Conservation (phyloP, 2,888 invertebrate genomes). For the Isoperla grammatica region DNA sequence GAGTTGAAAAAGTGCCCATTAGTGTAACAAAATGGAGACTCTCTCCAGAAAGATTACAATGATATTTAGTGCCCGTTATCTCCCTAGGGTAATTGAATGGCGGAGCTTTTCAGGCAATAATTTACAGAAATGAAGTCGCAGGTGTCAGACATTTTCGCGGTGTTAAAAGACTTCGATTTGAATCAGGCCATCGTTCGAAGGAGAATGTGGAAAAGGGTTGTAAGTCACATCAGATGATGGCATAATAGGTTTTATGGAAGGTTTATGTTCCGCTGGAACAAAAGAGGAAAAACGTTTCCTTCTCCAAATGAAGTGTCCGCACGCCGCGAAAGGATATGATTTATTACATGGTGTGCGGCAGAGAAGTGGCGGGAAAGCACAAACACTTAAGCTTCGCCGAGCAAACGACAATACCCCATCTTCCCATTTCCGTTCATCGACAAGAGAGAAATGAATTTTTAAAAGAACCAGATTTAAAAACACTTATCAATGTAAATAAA, state of each 20-base stretch:
- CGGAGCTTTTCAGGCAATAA: slow-evolving; percentile 13
- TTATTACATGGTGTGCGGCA: slow-evolving; percentile 20
- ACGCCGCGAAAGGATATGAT: slow-evolving; percentile 18
- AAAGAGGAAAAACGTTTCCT: slow-evolving; percentile 25
- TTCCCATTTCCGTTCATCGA: slow-evolving; percentile 19
- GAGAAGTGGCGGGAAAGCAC: slow-evolving; percentile 7
- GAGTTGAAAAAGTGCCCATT: slow-evolving; percentile 15
- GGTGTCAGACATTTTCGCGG: slow-evolving; percentile 13
- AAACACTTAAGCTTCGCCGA: background rate
- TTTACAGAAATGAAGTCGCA: slow-evolving; percentile 22
- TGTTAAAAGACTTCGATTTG: slow-evolving; percentile 14
- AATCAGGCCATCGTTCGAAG: slow-evolving; percentile 19
- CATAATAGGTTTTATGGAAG: slow-evolving; percentile 24
- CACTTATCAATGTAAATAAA: slow-evolving; percentile 2
- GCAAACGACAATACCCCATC: slow-evolving; percentile 3
- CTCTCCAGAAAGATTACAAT: slow-evolving; percentile 11
- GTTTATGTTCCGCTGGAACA: slow-evolving; percentile 21
- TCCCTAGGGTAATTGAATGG: slow-evolving; percentile 22
- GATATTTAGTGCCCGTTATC: slow-evolving; percentile 22
- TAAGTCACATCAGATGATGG: slow-evolving; percentile 23
- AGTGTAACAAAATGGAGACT: slow-evolving; percentile 8
- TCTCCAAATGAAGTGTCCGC: slow-evolving; percentile 28
- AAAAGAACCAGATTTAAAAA: slow-evolving; percentile 12
- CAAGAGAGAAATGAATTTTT: slow-evolving; percentile 4
- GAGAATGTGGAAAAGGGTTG: slow-evolving; percentile 13